Evolutionary conservation across 2,113 vertebrate species (phyloP), one percentile per base, ranked within the genome.

Genomic region (Perccottus glenii): DNA sequence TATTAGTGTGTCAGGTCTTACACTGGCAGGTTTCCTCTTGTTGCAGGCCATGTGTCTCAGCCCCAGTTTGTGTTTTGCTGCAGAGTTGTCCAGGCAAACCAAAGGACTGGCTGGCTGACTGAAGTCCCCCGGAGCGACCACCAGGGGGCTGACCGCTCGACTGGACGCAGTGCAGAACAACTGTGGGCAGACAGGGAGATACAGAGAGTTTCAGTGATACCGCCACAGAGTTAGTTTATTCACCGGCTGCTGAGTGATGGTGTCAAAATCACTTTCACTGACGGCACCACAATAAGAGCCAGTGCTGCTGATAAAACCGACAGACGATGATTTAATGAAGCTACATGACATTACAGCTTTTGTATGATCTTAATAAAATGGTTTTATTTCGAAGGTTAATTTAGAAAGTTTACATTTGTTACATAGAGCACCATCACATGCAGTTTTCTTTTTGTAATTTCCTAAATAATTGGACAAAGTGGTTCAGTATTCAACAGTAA

Each of bases 41-140:
- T 86, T 83, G 60, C 90, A 87, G 63, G 87, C 92, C 68, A 87
- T 95, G 65, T 93, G 89, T 36, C 92, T 94, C 73, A 98, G 85
- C n/a, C 91, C 90, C 67, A 96, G 93, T 75, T 91, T 95, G 89
- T 96, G 94, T 79, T 81, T 91, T 80, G 95, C 94, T 50, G 94
- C 94, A 2, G 95, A 94, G 81, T 92, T 94, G 75, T 96, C 92
- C 87, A 98, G 90, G 67, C 93, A 96, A 75, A 79, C 80, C 0
- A 91, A 67, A 1, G 90, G 88, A 63, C 82, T 94, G 65, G 92
- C 92, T 6, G 94, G 92, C 36, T 72, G 77, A 46, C 86, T 92
- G 81, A 97, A 96, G 80, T 94, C 94, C 79, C 67, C 85, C 0
- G 3, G 88, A 87, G 87, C 88, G 66, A 63, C 68, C 36, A 80